Evolutionary conservation across 1,140 invertebrate species (phyloP).

Genomic region (Pachyrhynchus sulphureomaculatus): DNA sequence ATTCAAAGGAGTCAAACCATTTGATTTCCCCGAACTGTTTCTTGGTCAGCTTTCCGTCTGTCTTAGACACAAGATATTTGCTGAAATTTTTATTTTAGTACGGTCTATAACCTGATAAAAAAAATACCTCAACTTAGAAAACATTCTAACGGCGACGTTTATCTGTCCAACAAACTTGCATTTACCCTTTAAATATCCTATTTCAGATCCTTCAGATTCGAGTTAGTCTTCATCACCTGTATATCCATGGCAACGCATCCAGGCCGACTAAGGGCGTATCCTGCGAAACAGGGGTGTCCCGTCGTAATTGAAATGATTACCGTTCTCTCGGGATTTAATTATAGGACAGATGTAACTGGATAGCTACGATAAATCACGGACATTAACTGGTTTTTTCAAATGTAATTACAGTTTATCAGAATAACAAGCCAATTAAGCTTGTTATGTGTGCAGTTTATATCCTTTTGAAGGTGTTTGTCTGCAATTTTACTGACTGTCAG

Average conservation of each 20-base stretch:
- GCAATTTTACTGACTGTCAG: no score
- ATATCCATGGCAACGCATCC: conserved; percentile 22
- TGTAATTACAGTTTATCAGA: conserved; percentile 40
- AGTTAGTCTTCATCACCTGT: conserved; percentile 25
- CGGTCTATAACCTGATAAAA: no score
- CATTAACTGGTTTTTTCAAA: conserved; percentile 42
- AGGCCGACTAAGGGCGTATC: conserved; percentile 22
- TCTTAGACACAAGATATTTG: no score
- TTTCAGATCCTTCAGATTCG: not conserved
- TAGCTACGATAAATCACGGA: conserved; percentile 41
- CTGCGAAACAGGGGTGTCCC: conserved; percentile 14
- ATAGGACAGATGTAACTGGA: conserved; percentile 48
- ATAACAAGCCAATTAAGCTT: conserved; percentile 32
- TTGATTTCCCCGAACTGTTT: no score
- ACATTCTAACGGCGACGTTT: no score
- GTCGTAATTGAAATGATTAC: conserved; percentile 48
- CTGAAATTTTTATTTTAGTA: no score
- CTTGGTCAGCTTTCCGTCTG: no score
- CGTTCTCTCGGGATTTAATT: conserved; percentile 47
- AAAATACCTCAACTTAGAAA: no score
- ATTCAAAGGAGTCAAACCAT: no score
- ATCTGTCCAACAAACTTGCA: no score
- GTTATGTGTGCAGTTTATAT: not conserved
- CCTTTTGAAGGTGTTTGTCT: no score
- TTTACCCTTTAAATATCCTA: no score